A percentile compares a stretch with the other conserved stretches of the same genome.
Evolutionary conservation across 2,113 vertebrate species (phyloP).

Genomic region (Microcebus murinus): DNA sequence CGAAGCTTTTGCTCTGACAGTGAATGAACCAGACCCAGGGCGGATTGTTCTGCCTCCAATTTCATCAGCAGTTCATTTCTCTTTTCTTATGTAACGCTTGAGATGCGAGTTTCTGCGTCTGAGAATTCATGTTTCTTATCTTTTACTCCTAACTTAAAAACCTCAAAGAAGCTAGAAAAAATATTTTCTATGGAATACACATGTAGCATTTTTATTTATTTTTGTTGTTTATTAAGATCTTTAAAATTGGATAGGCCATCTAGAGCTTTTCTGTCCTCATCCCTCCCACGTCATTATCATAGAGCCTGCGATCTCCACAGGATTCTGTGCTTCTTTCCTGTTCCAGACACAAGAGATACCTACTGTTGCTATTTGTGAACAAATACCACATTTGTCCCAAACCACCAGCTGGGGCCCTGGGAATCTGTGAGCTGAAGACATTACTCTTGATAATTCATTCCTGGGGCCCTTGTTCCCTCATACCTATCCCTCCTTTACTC

Average conservation of each 20-base stretch:
- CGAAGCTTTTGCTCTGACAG: background rate
- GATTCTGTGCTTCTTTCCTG: background rate
- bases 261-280: background rate
- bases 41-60: background rate
- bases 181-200: background rate
- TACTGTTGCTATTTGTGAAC: background rate
- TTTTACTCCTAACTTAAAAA: slow-evolving; percentile 35
- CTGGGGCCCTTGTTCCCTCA: background rate
- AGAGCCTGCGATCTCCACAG: background rate
- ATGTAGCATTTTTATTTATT: slow-evolving; percentile 19
- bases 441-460: background rate
- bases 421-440: background rate
- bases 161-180: background rate
- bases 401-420: background rate
- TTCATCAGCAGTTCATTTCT: slow-evolving; percentile 40
- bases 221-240: slow-evolving; percentile 28
- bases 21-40: background rate
- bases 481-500: background rate
- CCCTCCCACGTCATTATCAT: background rate
- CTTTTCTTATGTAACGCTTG: slow-evolving; percentile 43
- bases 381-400: background rate
- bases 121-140: background rate
- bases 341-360: background rate
- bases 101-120: slow-evolving; percentile 33
- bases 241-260: background rate